Conservation (phyloP, 2,113 vertebrate species). For the Oncorhynchus mykiss region DNA sequence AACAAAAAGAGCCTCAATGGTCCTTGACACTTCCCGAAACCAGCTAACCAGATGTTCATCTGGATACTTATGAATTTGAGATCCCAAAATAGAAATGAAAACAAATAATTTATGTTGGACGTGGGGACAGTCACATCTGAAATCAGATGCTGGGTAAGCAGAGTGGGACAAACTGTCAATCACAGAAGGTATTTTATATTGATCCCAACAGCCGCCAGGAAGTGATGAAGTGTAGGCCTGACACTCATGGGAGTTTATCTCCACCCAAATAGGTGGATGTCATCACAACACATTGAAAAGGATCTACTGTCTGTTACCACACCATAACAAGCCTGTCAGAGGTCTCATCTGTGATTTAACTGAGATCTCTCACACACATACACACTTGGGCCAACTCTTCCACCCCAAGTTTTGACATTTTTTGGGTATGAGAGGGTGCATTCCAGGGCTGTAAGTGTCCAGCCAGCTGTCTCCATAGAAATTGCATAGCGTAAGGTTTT, state of each 20-base stretch:
- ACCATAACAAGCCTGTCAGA: not conserved
- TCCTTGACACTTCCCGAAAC: not conserved
- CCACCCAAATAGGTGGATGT: constrained; percentile 36
- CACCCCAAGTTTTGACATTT: not conserved
- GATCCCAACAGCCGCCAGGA: constrained; percentile 42
- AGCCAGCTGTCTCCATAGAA: constrained; percentile 10
- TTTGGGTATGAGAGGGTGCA: not conserved
- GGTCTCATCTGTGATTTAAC: not conserved
- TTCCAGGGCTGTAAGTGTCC: not conserved
- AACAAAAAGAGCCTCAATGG: too few relatives aligned
- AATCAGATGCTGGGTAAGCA: not conserved
- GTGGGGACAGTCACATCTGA: not conserved
- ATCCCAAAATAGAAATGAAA: too few relatives aligned
- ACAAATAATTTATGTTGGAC: too few relatives aligned
- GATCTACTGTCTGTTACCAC: not conserved
- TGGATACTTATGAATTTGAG: too few relatives aligned
- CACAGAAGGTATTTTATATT: constrained; percentile 20
- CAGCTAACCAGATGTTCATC: not conserved
- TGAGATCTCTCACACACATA: not conserved
- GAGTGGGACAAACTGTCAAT: not conserved
- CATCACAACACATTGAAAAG: not conserved
- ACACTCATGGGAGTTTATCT: constrained; percentile 7
- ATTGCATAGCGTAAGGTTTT: not conserved
- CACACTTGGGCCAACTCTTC: not conserved
- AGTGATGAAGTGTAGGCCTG: constrained; percentile 26